A percentile compares a stretch with the other conserved stretches of the same genome.
Conservation (phyloP, 2,797 vertebrate genomes). For the Zonotrichia albicollis region DNA sequence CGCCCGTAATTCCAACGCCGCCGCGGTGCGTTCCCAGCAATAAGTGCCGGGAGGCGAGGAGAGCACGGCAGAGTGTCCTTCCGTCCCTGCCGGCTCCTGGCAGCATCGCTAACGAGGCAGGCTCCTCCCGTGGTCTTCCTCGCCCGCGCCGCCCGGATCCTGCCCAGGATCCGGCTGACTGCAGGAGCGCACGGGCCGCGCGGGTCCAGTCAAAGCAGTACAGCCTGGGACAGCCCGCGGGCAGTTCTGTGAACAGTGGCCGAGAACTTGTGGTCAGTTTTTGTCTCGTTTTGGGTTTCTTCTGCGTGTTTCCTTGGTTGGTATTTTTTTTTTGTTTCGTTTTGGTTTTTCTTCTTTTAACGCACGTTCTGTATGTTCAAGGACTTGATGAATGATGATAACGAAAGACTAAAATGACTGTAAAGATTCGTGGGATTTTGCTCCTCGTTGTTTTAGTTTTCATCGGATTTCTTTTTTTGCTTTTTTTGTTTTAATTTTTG, state of each 20-base stretch:
- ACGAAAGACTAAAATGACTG: slow-evolving; percentile 74
- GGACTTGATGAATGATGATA: slow-evolving; percentile 70
- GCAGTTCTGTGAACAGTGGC: slow-evolving; percentile 67
- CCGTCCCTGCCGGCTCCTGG: not conserved
- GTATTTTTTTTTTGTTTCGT: not conserved
- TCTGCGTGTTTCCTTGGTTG: not conserved
- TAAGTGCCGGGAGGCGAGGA: slow-evolving; percentile 69
- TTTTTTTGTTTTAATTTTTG: not conserved
- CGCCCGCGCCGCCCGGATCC: slow-evolving; percentile 59
- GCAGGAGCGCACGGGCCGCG: slow-evolving; percentile 42
- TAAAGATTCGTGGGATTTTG: slow-evolving; percentile 66
- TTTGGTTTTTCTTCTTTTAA: slow-evolving; percentile 29
- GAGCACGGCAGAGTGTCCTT: slow-evolving; percentile 66
- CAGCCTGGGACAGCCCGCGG: slow-evolving; percentile 62
- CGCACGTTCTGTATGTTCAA: slow-evolving; percentile 61
- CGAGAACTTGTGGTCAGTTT: slow-evolving; percentile 68
- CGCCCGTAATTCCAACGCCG: not conserved
- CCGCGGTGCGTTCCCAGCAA: slow-evolving; percentile 55
- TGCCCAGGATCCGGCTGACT: slow-evolving; percentile 64
- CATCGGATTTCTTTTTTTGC: slow-evolving; percentile 40
- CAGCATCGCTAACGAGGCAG: not conserved
- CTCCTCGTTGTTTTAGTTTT: slow-evolving; percentile 45
- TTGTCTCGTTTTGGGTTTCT: slow-evolving; percentile 30
- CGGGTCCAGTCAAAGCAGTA: slow-evolving; percentile 54
- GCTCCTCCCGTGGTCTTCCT: slow-evolving; percentile 66